Conservation (phyloP, 53 echinoderm and acorn worm species). For the Temnopleurus reevesii region DNA sequence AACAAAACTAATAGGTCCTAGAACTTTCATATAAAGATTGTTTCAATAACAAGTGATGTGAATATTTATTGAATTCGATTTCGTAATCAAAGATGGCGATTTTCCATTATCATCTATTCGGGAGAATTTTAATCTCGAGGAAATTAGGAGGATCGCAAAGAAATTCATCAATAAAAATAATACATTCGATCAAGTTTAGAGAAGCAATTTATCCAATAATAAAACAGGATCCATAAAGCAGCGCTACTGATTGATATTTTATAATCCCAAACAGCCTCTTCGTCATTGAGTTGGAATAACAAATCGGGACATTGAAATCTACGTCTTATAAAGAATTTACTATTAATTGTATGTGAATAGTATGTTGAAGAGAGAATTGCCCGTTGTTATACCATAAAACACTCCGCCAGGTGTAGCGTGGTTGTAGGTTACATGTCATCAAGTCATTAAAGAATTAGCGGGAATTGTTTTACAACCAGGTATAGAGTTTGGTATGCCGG, state of each 20-base stretch:
- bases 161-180: background rate
- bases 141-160: background rate
- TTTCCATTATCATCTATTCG: too few species aligned
- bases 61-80: too few species aligned
- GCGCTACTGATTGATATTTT: background rate
- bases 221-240: constrained; percentile 1
- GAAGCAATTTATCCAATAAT: background rate
- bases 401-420: constrained; percentile 8
- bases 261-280: background rate
- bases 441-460: constrained; percentile 5
- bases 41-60: too few species aligned
- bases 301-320: constrained; percentile 12
- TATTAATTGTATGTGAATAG: background rate
- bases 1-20: too few species aligned
- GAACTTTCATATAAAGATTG: too few species aligned
- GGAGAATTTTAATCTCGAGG: too few species aligned
- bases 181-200: background rate
- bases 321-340: background rate
- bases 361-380: background rate
- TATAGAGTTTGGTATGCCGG: background rate
- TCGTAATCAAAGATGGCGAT: too few species aligned
- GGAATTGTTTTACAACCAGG: constrained; percentile 10
- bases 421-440: background rate
- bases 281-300: background rate
- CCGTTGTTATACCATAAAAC: constrained; percentile 59